Base-by-base conservation (phyloP, 2,113 vertebrate species). In the Scalopus aquaticus region DNA sequence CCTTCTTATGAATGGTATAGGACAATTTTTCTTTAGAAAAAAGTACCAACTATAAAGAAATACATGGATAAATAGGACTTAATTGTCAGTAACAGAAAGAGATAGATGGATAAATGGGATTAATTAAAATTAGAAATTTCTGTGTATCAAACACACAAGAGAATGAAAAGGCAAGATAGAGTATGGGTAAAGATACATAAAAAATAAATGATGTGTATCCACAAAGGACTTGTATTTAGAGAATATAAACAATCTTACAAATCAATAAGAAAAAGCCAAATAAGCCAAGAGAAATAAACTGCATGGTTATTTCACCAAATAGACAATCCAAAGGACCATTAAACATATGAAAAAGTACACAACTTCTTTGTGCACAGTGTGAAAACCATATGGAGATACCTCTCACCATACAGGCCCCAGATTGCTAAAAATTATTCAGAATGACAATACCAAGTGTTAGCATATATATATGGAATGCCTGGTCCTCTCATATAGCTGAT, bases 31-130 rank as follows among this genome's bases (percentile, higher is more conserved):
- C 6, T 56, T 51, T 65, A 88, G 35, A 35, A 85, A 74, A 49
- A 62, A 17, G 22, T 37, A 73, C 1, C 67, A 74, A 30, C 42
- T 46, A 37, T 46, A 30, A 90, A 90, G 11, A 93, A 67, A 72
- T 6, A 62, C 24, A 79, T 65, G 37, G 32, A 42, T 81, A 84
- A 78, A 65, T 9, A 17, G 44, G 1, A 76, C 64, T 72, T 90
- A 77, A 88, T 88, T 82, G 81, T 67, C 54, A 77, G 28, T 88
- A 82, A 73, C 30, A 87, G 24, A 39, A 95, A 74, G 13, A 85
- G 87, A 82, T 17, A 72, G 32, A 90, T 73, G 17, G 6, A 51
- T 67, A 65, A 77, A 72, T 82, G 9, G 32, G 9, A 80, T 39
- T 74, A 54, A 70, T 74, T 87, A 65, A 86, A 86, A 32, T 70